Conservation (phyloP, 2,113 vertebrate genomes). For the Actenoides hombroni region DNA sequence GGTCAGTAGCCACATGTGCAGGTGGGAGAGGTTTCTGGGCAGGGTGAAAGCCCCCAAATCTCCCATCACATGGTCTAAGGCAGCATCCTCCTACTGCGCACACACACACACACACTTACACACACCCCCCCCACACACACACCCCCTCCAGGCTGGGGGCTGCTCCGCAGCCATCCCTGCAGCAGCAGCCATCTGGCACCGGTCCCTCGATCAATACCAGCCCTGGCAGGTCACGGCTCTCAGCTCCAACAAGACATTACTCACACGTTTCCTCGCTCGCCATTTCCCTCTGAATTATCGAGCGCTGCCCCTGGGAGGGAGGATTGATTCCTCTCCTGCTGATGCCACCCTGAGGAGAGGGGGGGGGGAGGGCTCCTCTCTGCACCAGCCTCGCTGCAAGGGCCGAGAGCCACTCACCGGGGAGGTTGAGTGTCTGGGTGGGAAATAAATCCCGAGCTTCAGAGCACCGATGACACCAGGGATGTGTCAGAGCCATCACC, state of each 20-base stretch:
- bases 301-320: constrained; percentile 32
- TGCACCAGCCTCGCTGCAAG: fast-evolving
- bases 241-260: constrained; percentile 32
- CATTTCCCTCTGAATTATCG: constrained; percentile 55
- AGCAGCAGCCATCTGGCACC: constrained; percentile 36
- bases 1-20: background rate
- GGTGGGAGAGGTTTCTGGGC: background rate
- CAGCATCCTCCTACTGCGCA: background rate
- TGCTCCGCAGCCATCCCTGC: background rate
- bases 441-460: background rate
- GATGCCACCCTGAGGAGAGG: background rate
- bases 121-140: fast-evolving
- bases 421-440: background rate
- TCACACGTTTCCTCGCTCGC: constrained; percentile 17
- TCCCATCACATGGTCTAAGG: fast-evolving
- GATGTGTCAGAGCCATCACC: fast-evolving
- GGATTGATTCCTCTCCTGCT: constrained; percentile 36
- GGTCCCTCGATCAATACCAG: constrained; percentile 8
- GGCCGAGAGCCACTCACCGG: background rate
- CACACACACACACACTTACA: no score
- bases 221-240: constrained; percentile 37
- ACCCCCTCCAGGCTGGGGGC: fast-evolving
- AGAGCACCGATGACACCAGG: background rate
- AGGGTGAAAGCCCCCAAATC: background rate
- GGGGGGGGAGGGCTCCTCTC: background rate